Evolutionary conservation across 1,140 invertebrate species (phyloP), one percentile per base, ranked within the genome.

Genomic region (Dreissena polymorpha): DNA sequence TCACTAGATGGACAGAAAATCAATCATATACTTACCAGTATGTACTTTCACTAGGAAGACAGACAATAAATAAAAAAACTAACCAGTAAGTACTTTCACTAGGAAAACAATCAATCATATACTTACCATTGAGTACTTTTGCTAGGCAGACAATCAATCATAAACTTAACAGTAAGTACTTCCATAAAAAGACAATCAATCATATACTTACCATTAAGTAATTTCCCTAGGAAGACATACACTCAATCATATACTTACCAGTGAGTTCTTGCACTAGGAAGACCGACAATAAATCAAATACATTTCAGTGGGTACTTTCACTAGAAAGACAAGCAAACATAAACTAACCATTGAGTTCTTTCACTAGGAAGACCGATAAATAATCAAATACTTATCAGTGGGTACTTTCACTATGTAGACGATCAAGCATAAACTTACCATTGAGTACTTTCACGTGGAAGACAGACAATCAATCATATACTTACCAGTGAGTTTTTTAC

Each of bases 271-370:
- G 10, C 25, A 16, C 14, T 39, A 39, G 25, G n/a, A 39, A 39
- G 8, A 39, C 39, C 1, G 27, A 70, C 51, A 70, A 49, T 21
- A 8, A 18, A 29, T 18, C 55, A 55, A 2, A 25, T 25, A 55
- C n/a, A 72, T 72, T 71, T 84, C 82, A 63, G 39, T 39, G 39
- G 8, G 39, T 8, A 8, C 39, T 39, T 39, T 39, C 39, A 39
- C 39, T 39, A 39, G 39, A 39, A 39, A 39, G 3, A 29, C 25
- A 21, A 10, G 6, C 13, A 21, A 82, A 60, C 77, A 21, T 68
- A 5, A 7, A 23, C 14, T 68, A 2, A 39, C 39, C 39, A 39
- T 2, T 39, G 39, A 39, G 8, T 39, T 2, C 39, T 39, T 39
- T 39, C 39, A 39, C 39, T 39, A 39, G 39, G 8, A 39, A 39